Evolutionary conservation across 2,797 vertebrate genomes (phyloP).

Genomic region (Sebastes hubbsi): DNA sequence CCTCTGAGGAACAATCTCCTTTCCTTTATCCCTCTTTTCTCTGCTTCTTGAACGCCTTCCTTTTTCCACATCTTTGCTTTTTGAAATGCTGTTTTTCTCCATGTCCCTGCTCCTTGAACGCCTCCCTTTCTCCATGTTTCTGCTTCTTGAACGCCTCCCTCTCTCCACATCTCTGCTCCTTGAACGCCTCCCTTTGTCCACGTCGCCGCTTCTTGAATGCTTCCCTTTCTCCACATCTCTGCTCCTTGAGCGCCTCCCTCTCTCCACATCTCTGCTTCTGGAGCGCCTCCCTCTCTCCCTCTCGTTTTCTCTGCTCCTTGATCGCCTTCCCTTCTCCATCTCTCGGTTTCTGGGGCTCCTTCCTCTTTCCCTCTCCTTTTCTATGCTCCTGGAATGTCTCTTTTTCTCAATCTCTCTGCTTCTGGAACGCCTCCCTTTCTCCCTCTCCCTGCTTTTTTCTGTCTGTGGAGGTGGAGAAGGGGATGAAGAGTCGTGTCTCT

Average conservation of each 20-base stretch:
- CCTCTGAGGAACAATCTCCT: conserved; percentile 40
- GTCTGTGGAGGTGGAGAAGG: conserved; percentile 65
- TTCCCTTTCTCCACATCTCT: conserved; percentile 27
- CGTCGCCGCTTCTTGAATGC: conserved; percentile 35
- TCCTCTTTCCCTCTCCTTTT: conserved; percentile 16
- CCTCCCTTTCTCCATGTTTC: conserved; percentile 14
- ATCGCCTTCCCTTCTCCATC: neutral
- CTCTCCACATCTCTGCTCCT: conserved; percentile 12
- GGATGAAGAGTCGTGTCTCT: conserved; percentile 71
- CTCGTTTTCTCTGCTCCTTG: neutral
- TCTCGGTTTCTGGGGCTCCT: conserved; percentile 11
- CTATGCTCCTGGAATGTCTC: conserved; percentile 13
- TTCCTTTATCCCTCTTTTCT: conserved; percentile 43
- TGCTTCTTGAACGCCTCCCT: conserved; percentile 25
- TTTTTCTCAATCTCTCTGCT: conserved; percentile 34
- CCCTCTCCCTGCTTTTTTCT: conserved; percentile 46
- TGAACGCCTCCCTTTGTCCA: conserved; percentile 28
- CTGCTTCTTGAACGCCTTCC: conserved; percentile 1
- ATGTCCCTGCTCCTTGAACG: conserved; percentile 38
- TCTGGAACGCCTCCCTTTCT: conserved; percentile 8
- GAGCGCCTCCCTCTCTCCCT: neutral
- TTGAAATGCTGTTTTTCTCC: neutral
- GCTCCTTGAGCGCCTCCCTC: neutral
- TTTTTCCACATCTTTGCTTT: conserved; percentile 27
- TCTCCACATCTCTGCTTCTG: neutral